Conservation (phyloP, 2,113 vertebrate genomes). For the Scortum barcoo region DNA sequence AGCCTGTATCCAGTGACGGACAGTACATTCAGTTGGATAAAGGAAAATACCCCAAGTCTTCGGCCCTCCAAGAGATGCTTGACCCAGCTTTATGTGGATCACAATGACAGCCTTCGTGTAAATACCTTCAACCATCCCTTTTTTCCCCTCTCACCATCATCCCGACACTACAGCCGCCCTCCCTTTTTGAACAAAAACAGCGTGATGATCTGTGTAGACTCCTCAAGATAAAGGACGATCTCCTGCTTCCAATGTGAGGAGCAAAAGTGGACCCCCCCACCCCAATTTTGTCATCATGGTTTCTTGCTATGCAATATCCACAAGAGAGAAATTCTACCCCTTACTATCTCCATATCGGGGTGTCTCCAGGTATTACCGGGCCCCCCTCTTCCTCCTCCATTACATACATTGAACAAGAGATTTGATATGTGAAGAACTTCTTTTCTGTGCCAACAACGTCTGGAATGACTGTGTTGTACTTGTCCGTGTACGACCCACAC, state of each 20-base stretch:
- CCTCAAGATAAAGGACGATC: slow-evolving; percentile 40
- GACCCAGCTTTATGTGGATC: slow-evolving; percentile 61
- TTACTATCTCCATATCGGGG: slow-evolving; percentile 43
- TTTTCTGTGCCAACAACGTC: slow-evolving; percentile 81
- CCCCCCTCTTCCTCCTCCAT: slow-evolving; percentile 45
- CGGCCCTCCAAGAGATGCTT: slow-evolving; percentile 51
- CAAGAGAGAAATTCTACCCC: slow-evolving; percentile 55
- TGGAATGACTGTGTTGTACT: slow-evolving; percentile 78
- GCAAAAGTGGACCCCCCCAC: slow-evolving; percentile 4
- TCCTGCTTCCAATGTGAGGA: slow-evolving; percentile 45
- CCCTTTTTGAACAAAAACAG: slow-evolving; percentile 45
- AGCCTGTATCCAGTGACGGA: slow-evolving; percentile 50
- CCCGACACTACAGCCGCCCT: slow-evolving; percentile 60
- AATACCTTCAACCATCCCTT: slow-evolving; percentile 69
- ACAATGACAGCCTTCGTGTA: slow-evolving; percentile 67
- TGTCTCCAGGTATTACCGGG: slow-evolving; percentile 40
- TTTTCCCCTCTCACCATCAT: slow-evolving; percentile 14
- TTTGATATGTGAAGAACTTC: slow-evolving; percentile 78
- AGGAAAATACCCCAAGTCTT: slow-evolving; percentile 56
- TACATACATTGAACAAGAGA: slow-evolving; percentile 63
- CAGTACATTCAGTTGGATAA: slow-evolving; percentile 59
- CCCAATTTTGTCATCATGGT: slow-evolving; percentile 70
- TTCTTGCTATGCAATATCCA: slow-evolving; percentile 87
- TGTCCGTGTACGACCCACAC: slow-evolving; percentile 66
- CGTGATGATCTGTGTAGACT: slow-evolving; percentile 41